A percentile compares a stretch with the other conserved stretches of the same genome.
These are phyloP conservation scores for Pentalonia nigronervosa DNA, from an alignment of 1,140 invertebrate genomes.

Conservation along the genomic window DNA sequence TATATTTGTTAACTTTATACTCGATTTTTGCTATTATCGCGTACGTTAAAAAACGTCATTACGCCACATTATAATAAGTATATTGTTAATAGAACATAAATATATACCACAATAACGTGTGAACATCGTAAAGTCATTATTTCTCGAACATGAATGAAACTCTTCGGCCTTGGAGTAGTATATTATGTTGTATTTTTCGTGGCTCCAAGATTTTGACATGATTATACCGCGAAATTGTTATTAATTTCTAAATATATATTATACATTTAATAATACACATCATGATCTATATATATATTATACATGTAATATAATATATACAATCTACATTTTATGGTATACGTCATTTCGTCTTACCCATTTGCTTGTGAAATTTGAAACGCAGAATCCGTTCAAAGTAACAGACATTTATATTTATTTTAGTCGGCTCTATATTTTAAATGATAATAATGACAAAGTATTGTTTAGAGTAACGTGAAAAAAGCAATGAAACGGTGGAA, in stretches of 20 bases:
- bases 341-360: background rate
- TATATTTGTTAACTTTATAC: background rate
- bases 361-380: background rate
- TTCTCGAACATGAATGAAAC: background rate
- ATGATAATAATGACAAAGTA: background rate
- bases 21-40: background rate
- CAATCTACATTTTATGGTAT: background rate
- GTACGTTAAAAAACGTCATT: background rate
- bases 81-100: slow-evolving; percentile 24
- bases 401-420: background rate
- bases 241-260: background rate
- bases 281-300: too few species aligned
- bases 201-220: background rate
- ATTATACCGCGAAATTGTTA: slow-evolving; percentile 39
- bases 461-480: background rate
- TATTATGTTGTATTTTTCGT: background rate
- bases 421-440: background rate
- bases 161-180: background rate
- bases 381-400: background rate
- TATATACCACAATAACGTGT: background rate
- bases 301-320: background rate
- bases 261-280: background rate
- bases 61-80: background rate
- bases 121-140: background rate
- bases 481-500: background rate